phyloP scores from a whole-genome alignment of 2,888 invertebrate species.

The Glaucopsyche alexis region DNA sequence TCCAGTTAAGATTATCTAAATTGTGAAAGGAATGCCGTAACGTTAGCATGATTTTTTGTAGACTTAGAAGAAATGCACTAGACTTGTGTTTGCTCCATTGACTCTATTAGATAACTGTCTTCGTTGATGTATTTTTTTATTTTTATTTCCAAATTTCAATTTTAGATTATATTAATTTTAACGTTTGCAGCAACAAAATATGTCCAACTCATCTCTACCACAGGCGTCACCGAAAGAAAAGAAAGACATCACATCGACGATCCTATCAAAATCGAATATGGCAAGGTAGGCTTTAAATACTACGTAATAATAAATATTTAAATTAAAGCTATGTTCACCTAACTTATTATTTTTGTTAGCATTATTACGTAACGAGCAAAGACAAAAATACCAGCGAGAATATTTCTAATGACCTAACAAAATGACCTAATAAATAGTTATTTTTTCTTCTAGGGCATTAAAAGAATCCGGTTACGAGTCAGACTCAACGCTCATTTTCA shows the following conservation, averaged over 20 bases:
- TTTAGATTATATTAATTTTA: not conserved
- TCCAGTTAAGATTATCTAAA: not conserved
- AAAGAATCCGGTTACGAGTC: constrained; percentile 96
- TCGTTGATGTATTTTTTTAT: not conserved
- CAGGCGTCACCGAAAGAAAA: constrained; percentile 79
- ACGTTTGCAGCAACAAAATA: constrained; percentile 70
- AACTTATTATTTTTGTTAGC: not conserved
- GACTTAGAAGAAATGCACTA: constrained; percentile 20
- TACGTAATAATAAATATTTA: too few species aligned
- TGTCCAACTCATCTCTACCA: constrained; percentile 77
- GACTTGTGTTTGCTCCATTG: constrained; percentile 1
- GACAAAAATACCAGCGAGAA: too few species aligned
- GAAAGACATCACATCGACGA: constrained; percentile 82
- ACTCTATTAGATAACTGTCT: constrained; percentile 8
- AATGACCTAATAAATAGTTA: not conserved
- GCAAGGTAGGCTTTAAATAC: constrained; percentile 83
- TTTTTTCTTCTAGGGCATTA: constrained; percentile 80
- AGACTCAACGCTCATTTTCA: constrained; percentile 92
- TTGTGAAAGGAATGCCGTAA: constrained; percentile 2
- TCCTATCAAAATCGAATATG: constrained; percentile 87
- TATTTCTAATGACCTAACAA: too few species aligned
- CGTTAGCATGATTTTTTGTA: constrained; percentile 18
- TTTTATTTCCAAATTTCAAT: not conserved
- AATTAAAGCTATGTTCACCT: not conserved
- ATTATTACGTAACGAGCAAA: too few species aligned